phyloP scores from a whole-genome alignment of 2,797 vertebrate species.

The Champsocephalus esox region DNA sequence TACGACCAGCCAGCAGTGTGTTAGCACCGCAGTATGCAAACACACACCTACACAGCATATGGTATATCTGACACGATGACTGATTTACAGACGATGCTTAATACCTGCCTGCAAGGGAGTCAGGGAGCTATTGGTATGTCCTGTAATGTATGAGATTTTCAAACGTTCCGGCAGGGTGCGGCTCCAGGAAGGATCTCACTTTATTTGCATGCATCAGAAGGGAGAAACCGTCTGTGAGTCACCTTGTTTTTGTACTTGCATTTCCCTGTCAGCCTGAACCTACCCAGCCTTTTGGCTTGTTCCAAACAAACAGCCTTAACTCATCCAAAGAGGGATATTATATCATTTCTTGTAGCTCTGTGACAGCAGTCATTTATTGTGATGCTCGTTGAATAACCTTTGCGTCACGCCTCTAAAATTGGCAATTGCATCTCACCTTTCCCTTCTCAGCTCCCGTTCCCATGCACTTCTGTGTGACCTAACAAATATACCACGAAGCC shows the following conservation, averaged over 20 bases:
- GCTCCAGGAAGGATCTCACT: constrained; percentile 40
- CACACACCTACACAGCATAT: constrained; percentile 31
- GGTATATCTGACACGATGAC: constrained; percentile 31
- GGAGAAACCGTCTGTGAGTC: constrained; percentile 49
- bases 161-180: constrained; percentile 51
- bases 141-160: constrained; percentile 36
- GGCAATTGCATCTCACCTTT: constrained; percentile 26
- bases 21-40: constrained; percentile 46
- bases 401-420: constrained; percentile 16
- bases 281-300: neutral
- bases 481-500: constrained; percentile 1
- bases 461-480: constrained; percentile 12
- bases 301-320: constrained; percentile 1
- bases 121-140: constrained; percentile 16
- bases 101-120: constrained; percentile 11
- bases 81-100: constrained; percentile 47
- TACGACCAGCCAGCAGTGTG: constrained; percentile 30
- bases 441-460: neutral
- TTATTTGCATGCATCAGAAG: constrained; percentile 27
- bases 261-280: neutral
- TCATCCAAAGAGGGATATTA: constrained; percentile 18
- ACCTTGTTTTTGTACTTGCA: constrained; percentile 17
- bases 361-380: constrained; percentile 31
- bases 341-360: constrained; percentile 6
- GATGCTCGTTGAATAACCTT: constrained; percentile 10